Evolutionary conservation across 2,113 vertebrate species (phyloP).

Genomic region (Pavo muticus): DNA sequence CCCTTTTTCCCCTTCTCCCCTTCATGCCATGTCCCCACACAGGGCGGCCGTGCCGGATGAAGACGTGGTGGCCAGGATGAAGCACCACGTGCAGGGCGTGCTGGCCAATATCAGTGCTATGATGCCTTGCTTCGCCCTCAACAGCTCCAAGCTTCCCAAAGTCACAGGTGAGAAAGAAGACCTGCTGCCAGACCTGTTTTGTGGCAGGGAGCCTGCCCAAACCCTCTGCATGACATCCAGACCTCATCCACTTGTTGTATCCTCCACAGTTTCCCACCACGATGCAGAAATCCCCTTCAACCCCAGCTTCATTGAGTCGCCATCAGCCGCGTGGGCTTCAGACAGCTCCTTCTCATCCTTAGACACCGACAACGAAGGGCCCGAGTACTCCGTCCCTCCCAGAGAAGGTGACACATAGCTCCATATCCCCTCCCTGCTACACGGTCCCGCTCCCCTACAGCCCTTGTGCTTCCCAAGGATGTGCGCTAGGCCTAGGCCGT

Average conservation of each 20-base stretch:
- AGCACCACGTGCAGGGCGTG: constrained; percentile 89
- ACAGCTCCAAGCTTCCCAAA: constrained; percentile 89
- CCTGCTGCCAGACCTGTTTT: neutral
- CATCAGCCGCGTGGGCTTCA: constrained; percentile 89
- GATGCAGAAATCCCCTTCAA: constrained; percentile 94
- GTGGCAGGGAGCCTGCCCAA: accelerated
- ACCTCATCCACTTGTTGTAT: neutral
- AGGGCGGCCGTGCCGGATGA: constrained; percentile 66
- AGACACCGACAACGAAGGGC: constrained; percentile 85
- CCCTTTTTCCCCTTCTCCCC: accelerated
- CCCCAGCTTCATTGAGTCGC: constrained; percentile 96
- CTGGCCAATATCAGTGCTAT: constrained; percentile 85
- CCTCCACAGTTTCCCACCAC: constrained; percentile 89
- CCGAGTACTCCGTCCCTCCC: constrained; percentile 88
- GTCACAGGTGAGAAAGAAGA: constrained; percentile 86
- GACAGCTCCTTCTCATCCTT: constrained; percentile 91
- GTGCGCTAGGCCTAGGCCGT: neutral
- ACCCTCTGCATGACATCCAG: neutral
- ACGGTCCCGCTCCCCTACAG: neutral
- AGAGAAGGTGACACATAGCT: constrained; percentile 83
- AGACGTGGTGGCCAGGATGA: constrained; percentile 82
- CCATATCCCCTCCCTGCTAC: neutral
- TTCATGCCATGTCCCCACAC: accelerated
- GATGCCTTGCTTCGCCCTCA: constrained; percentile 85
- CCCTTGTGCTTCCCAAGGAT: accelerated